Conservation (phyloP, 2,797 vertebrate species). For the Fundulus diaphanus region DNA sequence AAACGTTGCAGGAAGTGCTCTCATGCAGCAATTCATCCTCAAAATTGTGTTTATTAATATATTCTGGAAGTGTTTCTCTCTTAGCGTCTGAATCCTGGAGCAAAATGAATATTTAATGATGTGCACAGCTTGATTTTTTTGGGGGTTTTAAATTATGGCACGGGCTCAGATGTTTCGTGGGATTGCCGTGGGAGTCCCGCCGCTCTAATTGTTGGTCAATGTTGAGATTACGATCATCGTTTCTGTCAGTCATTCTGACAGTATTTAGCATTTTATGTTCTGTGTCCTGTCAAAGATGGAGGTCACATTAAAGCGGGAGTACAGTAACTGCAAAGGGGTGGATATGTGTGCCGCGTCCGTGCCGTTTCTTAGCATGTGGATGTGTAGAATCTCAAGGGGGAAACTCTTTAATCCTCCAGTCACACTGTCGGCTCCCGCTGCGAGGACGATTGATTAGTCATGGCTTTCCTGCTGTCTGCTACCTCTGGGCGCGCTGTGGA, state of each 20-base stretch:
- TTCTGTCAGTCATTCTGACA: neutral
- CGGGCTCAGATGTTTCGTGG: neutral
- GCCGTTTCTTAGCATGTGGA: constrained; percentile 12
- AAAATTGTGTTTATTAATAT: constrained; percentile 3
- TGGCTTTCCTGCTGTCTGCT: constrained; percentile 56
- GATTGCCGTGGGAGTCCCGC: neutral
- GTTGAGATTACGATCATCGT: neutral
- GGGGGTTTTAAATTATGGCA: neutral
- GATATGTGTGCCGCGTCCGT: neutral
- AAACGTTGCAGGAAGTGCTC: neutral
- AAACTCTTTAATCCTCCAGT: constrained; percentile 59
- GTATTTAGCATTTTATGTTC: neutral
- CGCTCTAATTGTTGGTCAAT: neutral
- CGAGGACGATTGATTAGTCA: constrained; percentile 67
- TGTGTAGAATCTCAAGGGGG: constrained; percentile 37
- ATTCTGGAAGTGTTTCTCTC: constrained; percentile 8
- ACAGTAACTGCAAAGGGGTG: neutral
- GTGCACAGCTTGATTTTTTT: neutral
- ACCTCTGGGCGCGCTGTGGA: constrained; percentile 36
- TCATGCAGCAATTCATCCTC: neutral
- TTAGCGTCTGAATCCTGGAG: constrained; percentile 12
- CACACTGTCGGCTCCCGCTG: constrained; percentile 49
- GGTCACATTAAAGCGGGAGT: neutral
- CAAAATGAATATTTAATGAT: constrained; percentile 10
- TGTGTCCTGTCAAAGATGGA: neutral